Conservation (phyloP, 1,140 invertebrate species). For the Drosophila hydei region DNA sequence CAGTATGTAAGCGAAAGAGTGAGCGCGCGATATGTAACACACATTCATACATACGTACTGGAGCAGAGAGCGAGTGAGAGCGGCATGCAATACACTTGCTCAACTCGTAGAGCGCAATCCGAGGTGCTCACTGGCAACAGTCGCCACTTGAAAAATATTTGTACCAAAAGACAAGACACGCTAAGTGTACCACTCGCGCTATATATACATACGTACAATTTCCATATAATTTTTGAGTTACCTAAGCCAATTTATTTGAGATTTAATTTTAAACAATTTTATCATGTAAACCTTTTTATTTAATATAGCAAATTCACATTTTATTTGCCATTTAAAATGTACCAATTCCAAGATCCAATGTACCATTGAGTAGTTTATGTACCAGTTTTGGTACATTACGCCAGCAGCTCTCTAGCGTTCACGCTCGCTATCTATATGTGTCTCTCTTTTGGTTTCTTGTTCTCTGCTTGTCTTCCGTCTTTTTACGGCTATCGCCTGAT, state of each 20-base stretch:
- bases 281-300: not conserved
- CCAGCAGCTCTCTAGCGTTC: not conserved
- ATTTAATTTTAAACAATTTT: not conserved
- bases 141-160: not conserved
- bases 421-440: not conserved
- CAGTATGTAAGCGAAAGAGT: conserved; percentile 3
- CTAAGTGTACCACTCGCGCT: not conserved
- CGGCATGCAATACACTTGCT: not conserved
- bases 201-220: not conserved
- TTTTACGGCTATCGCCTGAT: conserved; percentile 41
- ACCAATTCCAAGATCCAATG: not conserved
- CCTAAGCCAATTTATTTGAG: too few species aligned
- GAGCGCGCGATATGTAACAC: conserved; percentile 5
- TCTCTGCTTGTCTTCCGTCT: conserved; percentile 15
- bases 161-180: not conserved
- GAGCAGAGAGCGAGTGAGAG: conserved; percentile 7
- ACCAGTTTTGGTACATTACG: not conserved
- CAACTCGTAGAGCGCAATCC: not conserved
- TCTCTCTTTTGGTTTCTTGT: not conserved
- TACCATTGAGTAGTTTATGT: not conserved
- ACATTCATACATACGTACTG: not conserved
- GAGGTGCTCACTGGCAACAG: not conserved
- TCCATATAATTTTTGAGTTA: not conserved
- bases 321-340: not conserved
- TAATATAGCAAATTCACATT: too few species aligned